A percentile compares a stretch with the other conserved stretches of the same genome.
These are phyloP conservation scores for Oligia latruncula DNA, from an alignment of 2,888 invertebrate species.

Conservation along the genomic window DNA sequence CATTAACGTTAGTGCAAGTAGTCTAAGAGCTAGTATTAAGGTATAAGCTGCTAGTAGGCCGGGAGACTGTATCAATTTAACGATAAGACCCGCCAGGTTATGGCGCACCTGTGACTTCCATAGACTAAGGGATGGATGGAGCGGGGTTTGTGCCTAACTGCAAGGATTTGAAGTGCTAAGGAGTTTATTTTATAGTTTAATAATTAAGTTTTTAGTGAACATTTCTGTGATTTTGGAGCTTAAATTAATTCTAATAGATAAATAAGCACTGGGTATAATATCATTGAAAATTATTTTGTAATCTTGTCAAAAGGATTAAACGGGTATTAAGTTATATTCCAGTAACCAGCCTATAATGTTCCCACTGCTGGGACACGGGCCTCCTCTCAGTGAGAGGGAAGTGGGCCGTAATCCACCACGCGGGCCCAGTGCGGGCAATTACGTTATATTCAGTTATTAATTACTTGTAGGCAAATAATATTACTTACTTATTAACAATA, in stretches of 20 bases:
- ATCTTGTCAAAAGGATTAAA: not conserved
- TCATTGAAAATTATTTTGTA: not conserved
- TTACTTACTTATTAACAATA: not conserved
- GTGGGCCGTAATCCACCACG: no score
- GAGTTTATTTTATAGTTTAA: not conserved
- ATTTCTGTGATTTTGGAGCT: not conserved
- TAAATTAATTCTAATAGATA: not conserved
- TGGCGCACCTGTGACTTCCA: slow-evolving; percentile 74
- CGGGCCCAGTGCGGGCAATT: no score
- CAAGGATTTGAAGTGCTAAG: not conserved
- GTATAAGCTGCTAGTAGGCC: slow-evolving; percentile 59
- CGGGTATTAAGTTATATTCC: no score
- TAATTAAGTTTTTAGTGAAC: not conserved
- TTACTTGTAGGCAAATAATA: not conserved
- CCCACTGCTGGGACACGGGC: no score
- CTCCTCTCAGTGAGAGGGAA: no score
- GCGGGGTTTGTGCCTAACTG: slow-evolving; percentile 36
- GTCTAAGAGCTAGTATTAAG: slow-evolving; percentile 52
- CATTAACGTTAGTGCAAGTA: slow-evolving; percentile 27
- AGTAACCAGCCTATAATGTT: no score
- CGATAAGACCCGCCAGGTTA: slow-evolving; percentile 69
- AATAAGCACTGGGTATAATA: not conserved
- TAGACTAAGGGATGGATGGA: slow-evolving; percentile 60
- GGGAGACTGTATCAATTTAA: slow-evolving; percentile 75
- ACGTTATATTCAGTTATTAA: not conserved